Evolutionary conservation across 2,888 invertebrate genomes (phyloP).

Genomic region (Acleris sparsana): DNA sequence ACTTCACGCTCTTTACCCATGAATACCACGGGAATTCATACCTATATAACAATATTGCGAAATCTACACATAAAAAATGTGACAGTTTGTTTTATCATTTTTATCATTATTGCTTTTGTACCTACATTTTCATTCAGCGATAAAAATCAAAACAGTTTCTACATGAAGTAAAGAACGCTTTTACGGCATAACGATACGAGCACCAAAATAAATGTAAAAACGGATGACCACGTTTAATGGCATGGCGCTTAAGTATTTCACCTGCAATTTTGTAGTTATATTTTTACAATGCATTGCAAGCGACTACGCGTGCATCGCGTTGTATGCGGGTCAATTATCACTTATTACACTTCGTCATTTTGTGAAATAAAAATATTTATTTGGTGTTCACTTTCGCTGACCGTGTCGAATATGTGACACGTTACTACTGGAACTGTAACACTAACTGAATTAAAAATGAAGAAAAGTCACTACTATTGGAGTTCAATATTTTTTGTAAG

Average conservation of each 20-base stretch:
- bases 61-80: neutral
- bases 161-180: too few species aligned
- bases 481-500: slow-evolving; percentile 61
- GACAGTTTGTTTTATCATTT: neutral
- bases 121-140: too few species aligned
- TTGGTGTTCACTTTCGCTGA: slow-evolving; percentile 22
- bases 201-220: too few species aligned
- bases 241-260: too few species aligned
- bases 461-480: slow-evolving; percentile 54
- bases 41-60: slow-evolving; percentile 3
- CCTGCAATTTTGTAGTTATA: too few species aligned
- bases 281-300: too few species aligned
- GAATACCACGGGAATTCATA: neutral
- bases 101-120: neutral
- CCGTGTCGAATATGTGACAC: slow-evolving; percentile 27
- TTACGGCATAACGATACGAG: too few species aligned
- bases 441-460: slow-evolving; percentile 45
- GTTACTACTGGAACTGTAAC: slow-evolving; percentile 3
- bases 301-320: too few species aligned
- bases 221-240: too few species aligned
- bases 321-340: slow-evolving; percentile 14
- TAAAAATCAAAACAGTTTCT: too few species aligned
- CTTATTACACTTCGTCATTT: slow-evolving; percentile 6
- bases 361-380: slow-evolving; percentile 6
- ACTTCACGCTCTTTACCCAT: slow-evolving; percentile 22